These are phyloP conservation scores for Thyatira batis DNA, from an alignment of 2,888 invertebrate species.

Conservation along the genomic window DNA sequence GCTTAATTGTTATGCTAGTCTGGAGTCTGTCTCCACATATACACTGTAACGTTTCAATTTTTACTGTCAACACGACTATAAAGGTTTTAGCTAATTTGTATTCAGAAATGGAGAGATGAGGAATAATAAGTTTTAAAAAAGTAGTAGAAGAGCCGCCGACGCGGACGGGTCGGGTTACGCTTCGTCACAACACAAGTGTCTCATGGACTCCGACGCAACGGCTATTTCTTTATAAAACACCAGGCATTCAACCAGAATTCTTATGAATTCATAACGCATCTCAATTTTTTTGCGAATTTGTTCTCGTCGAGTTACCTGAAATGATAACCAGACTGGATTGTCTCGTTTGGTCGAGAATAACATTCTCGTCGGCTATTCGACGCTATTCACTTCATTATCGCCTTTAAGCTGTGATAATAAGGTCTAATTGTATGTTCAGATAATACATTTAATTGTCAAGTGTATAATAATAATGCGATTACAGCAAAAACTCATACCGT, in stretches of 20 bases:
- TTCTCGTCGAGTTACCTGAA: conserved; percentile 21
- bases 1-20: neutral
- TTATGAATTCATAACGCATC: conserved; percentile 14
- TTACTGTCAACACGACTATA: no score
- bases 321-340: conserved; percentile 28
- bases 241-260: conserved; percentile 3
- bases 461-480: conserved; percentile 1
- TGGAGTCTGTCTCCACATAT: neutral
- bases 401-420: neutral
- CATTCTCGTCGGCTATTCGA: neutral
- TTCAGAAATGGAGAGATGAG: neutral
- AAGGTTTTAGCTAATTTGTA: neutral
- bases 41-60: neutral
- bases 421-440: neutral
- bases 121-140: neutral
- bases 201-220: neutral
- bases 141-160: neutral
- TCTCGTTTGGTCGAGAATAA: conserved; percentile 17
- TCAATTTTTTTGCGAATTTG: conserved; percentile 28
- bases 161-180: neutral
- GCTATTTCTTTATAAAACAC: conserved; percentile 4
- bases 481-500: conserved; percentile 1
- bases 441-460: neutral
- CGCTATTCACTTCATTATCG: neutral
- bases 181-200: neutral